Evolutionary conservation across 2,797 vertebrate genomes (phyloP).

Genomic region (Lacerta bilineata): DNA sequence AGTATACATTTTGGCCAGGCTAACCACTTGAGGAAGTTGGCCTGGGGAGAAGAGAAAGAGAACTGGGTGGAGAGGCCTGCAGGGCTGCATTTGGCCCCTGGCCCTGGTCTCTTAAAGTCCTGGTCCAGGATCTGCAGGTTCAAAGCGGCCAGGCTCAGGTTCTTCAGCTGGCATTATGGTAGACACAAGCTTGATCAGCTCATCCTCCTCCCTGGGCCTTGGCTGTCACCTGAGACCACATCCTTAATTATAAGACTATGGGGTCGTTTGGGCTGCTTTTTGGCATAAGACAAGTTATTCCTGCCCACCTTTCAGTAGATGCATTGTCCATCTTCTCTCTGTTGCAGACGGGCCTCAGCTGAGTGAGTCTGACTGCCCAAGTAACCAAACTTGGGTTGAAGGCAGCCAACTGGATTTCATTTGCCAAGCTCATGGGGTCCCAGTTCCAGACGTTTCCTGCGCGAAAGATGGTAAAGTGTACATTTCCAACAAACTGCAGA

Average conservation of each 20-base stretch:
- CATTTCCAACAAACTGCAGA: background rate
- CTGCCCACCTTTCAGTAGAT: background rate
- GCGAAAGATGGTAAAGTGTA: conserved; percentile 12
- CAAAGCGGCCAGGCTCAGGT: background rate
- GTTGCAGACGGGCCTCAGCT: conserved; percentile 67
- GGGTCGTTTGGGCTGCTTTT: background rate
- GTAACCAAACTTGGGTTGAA: conserved; percentile 70
- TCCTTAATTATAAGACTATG: background rate
- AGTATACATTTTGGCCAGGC: no score
- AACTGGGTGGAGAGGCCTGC: no score
- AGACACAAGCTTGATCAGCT: no score
- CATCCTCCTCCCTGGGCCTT: background rate
- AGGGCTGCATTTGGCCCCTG: no score
- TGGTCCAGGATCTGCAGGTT: background rate
- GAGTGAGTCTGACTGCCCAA: conserved; percentile 64
- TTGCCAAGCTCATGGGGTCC: conserved; percentile 72
- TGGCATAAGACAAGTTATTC: background rate
- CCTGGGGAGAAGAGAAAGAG: no score
- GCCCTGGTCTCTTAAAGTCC: background rate
- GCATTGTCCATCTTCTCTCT: background rate
- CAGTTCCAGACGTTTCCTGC: conserved; percentile 65
- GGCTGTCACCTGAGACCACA: background rate
- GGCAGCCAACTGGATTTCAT: conserved; percentile 60
- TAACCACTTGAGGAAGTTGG: no score
- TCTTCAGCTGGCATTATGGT: background rate